A percentile compares a stretch with the other conserved stretches of the same genome.
Evolutionary conservation across 2,113 vertebrate species (phyloP).

Genomic region (Psophia crepitans): DNA sequence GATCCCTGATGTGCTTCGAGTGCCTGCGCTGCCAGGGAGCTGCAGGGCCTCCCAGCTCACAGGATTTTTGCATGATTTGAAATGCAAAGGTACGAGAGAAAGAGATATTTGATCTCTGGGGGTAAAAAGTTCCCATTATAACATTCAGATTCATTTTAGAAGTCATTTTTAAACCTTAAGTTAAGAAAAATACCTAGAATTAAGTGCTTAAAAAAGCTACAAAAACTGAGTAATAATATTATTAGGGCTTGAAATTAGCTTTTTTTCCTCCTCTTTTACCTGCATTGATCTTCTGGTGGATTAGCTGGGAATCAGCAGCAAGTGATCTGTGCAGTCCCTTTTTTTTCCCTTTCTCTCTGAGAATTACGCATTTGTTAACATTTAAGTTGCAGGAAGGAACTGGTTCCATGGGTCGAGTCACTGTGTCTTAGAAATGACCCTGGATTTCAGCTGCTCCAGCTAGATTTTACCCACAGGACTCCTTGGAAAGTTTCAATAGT

Average conservation of each 20-base stretch:
- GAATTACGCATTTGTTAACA: conserved; percentile 7
- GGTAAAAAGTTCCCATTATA: not conserved
- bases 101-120: not conserved
- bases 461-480: not conserved
- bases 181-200: conserved; percentile 66
- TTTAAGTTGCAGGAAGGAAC: not conserved
- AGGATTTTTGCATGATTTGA: not conserved
- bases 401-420: not conserved
- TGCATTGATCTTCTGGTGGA: conserved; percentile 1
- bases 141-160: conserved; percentile 18
- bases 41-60: not conserved
- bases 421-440: not conserved
- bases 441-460: not conserved
- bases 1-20: not conserved
- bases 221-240: conserved; percentile 49
- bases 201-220: conserved; percentile 52
- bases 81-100: not conserved
- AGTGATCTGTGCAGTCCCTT: not conserved
- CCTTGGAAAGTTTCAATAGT: not conserved
- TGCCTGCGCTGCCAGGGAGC: not conserved
- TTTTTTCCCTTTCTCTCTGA: not conserved
- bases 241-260: conserved; percentile 60
- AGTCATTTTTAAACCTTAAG: conserved; percentile 39
- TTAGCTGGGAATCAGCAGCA: not conserved
- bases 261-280: conserved; percentile 9